These are phyloP conservation scores for Pseudomyrmex sp. DNA, from an alignment of 1,140 invertebrate species.

Conservation along the genomic window DNA sequence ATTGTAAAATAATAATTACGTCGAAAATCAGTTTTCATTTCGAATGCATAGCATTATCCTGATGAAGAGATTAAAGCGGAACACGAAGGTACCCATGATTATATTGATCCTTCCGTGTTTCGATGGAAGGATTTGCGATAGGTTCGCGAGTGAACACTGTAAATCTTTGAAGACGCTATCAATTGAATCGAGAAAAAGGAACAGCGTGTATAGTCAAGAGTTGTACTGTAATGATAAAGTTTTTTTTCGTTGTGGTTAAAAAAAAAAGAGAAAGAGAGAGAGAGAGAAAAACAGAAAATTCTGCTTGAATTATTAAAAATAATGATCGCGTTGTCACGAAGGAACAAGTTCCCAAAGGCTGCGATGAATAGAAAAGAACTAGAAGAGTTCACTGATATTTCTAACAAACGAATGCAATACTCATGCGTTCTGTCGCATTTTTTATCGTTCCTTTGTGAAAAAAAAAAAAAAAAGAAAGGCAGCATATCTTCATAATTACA, in stretches of 20 bases:
- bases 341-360: conserved; percentile 21
- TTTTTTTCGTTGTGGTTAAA: conserved; percentile 7
- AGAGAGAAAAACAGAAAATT: background rate
- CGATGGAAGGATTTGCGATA: background rate
- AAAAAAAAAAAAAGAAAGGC: background rate
- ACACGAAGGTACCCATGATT: background rate
- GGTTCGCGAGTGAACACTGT: background rate
- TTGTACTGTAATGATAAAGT: conserved; percentile 19
- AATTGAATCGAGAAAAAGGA: background rate
- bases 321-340: conserved; percentile 57
- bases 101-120: background rate
- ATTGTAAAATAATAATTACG: conserved; percentile 8
- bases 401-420: conserved; percentile 9
- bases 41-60: conserved; percentile 12
- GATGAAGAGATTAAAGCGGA: background rate
- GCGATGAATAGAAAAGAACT: conserved; percentile 23
- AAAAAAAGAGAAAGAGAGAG: background rate
- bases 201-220: background rate
- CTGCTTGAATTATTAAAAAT: conserved; percentile 71
- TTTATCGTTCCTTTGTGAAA: conserved; percentile 2
- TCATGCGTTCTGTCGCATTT: conserved; percentile 19
- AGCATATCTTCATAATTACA: background rate
- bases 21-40: conserved; percentile 22
- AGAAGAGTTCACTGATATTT: conserved; percentile 54
- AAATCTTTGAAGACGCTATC: conserved; percentile 29